Conservation (phyloP, 2,113 vertebrate genomes). For the Takifugu bimaculatus region DNA sequence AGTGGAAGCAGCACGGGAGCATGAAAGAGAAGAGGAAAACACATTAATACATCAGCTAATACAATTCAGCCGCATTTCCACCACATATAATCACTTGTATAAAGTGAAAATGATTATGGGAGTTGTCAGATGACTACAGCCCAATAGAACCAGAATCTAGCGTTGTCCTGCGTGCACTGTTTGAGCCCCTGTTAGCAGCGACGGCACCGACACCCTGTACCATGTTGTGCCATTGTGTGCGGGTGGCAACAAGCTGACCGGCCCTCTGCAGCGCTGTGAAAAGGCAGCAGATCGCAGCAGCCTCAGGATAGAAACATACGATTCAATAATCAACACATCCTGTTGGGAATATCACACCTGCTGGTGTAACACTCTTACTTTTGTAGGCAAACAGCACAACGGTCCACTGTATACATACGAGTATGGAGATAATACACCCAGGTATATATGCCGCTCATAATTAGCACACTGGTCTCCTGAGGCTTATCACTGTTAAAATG, state of each 20-base stretch:
- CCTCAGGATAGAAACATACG: constrained; percentile 63
- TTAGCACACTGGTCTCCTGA: constrained; percentile 43
- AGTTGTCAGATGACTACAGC: constrained; percentile 45
- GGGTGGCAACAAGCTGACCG: constrained; percentile 49
- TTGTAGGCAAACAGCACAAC: constrained; percentile 57
- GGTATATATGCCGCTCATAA: not conserved
- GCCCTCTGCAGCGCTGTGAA: constrained; percentile 49
- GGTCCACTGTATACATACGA: constrained; percentile 29
- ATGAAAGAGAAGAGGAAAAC: constrained; percentile 23
- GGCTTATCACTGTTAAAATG: constrained; percentile 62
- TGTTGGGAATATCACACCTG: constrained; percentile 19
- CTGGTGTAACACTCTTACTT: constrained; percentile 38
- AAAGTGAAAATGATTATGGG: constrained; percentile 40
- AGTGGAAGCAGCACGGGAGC: constrained; percentile 11
- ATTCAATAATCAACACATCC: constrained; percentile 71
- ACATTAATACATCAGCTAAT: constrained; percentile 16
- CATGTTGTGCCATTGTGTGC: constrained; percentile 40
- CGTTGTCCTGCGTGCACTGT: constrained; percentile 23
- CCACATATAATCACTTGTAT: constrained; percentile 25
- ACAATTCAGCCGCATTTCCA: not conserved
- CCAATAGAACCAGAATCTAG: constrained; percentile 30
- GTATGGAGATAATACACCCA: constrained; percentile 24
- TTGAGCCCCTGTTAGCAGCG: constrained; percentile 38
- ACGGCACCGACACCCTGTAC: constrained; percentile 45
- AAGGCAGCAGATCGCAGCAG: constrained; percentile 47